Evolutionary conservation across 2,888 invertebrate genomes (phyloP).

Genomic region (Scaptomyza polygonia): DNA sequence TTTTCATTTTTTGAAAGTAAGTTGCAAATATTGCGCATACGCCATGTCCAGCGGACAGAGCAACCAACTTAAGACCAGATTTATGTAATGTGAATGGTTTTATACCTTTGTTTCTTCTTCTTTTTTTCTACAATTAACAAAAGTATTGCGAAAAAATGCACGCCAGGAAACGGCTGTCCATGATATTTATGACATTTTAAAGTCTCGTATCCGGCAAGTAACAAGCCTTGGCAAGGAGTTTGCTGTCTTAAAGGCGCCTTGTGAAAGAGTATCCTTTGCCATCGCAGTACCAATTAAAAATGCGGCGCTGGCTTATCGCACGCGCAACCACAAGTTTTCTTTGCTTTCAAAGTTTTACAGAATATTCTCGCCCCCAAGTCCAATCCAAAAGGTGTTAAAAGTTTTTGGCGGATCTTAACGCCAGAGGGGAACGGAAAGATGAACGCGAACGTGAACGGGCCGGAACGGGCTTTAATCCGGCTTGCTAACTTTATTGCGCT

Average conservation of each 20-base stretch:
- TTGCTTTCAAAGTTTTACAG: constrained; percentile 60
- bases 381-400: constrained; percentile 52
- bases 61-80: constrained; percentile 29
- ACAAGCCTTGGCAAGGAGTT: constrained; percentile 7
- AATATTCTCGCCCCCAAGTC: constrained; percentile 34
- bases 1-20: constrained; percentile 1
- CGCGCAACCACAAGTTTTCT: constrained; percentile 67
- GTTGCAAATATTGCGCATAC: constrained; percentile 70
- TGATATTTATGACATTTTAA: constrained; percentile 74
- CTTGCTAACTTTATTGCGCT: constrained; percentile 62
- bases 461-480: constrained; percentile 64
- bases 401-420: constrained; percentile 45
- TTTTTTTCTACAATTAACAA: constrained; percentile 57
- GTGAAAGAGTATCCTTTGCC: constrained; percentile 2
- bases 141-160: constrained; percentile 23
- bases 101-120: constrained; percentile 11
- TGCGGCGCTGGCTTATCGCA: constrained; percentile 72
- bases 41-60: constrained; percentile 47
- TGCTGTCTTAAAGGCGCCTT: constrained; percentile 34
- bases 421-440: background rate
- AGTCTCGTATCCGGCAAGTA: constrained; percentile 37
- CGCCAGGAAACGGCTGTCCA: constrained; percentile 56
- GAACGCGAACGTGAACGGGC: constrained; percentile 3
- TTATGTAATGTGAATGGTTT: constrained; percentile 48
- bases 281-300: constrained; percentile 70